Evolutionary conservation across 2,113 vertebrate species (phyloP).

Genomic region (Acanthochromis polyacanthus): DNA sequence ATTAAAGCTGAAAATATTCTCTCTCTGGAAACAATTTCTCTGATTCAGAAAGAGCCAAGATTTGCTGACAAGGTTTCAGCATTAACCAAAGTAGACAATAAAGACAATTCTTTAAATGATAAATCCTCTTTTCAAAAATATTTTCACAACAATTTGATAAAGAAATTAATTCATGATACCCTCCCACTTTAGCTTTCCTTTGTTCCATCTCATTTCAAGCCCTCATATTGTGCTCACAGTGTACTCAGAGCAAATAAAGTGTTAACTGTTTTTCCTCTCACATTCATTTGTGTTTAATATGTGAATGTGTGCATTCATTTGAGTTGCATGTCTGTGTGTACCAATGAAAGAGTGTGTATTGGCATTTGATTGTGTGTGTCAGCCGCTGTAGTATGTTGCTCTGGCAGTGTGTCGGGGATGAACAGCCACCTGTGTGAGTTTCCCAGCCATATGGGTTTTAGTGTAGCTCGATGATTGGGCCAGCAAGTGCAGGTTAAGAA

Average conservation of each 20-base stretch:
- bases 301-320: neutral
- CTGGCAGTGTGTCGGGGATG: conserved; percentile 62
- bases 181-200: too few species aligned
- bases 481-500: conserved; percentile 63
- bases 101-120: too few species aligned
- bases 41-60: neutral
- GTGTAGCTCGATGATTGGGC: conserved; percentile 61
- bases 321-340: neutral
- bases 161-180: too few species aligned
- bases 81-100: too few species aligned
- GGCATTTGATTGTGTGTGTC: neutral
- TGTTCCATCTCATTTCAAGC: too few species aligned
- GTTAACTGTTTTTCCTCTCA: too few species aligned
- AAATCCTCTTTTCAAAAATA: neutral
- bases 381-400: conserved; percentile 29
- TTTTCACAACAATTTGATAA: neutral
- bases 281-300: neutral
- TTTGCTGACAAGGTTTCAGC: neutral
- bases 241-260: too few species aligned
- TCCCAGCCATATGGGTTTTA: conserved; percentile 66
- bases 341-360: conserved; percentile 1
- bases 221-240: too few species aligned
- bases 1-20: neutral
- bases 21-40: neutral
- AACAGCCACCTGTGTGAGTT: conserved; percentile 63